phyloP scores from a whole-genome alignment of 2,888 invertebrate species.

The Meganola albula region DNA sequence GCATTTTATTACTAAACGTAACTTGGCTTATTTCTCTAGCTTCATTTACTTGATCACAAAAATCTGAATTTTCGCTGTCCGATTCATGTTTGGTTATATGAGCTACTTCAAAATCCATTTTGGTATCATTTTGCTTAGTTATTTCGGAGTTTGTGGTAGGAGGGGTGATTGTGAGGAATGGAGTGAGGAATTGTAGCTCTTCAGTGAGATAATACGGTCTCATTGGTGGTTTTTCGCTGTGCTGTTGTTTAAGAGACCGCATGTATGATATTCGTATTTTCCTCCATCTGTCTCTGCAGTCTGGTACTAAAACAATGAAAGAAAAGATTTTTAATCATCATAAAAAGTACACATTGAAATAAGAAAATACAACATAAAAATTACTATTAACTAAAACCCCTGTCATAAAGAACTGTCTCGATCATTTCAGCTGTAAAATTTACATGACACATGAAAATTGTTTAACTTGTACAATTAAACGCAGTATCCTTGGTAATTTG shows the following conservation, averaged over 20 bases:
- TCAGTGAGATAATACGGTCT: conserved; percentile 31
- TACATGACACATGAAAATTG: no score
- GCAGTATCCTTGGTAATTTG: no score
- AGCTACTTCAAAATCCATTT: conserved; percentile 14
- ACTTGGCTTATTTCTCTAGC: conserved; percentile 6
- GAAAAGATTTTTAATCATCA: background rate
- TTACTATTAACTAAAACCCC: no score
- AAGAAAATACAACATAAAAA: no score
- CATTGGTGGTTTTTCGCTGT: conserved; percentile 23
- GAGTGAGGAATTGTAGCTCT: conserved; percentile 28
- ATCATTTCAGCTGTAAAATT: no score
- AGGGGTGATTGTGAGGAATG: conserved; percentile 20
- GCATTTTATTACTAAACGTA: conserved; percentile 6
- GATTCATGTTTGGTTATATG: conserved; percentile 13
- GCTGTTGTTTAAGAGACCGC: conserved; percentile 29
- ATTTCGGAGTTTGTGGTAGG: conserved; percentile 7
- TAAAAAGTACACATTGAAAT: no score
- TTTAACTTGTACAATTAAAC: no score
- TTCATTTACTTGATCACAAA: conserved; percentile 8
- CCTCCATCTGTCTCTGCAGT: conserved; percentile 35
- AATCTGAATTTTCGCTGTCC: conserved; percentile 13
- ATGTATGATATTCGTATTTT: conserved; percentile 33
- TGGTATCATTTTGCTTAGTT: background rate
- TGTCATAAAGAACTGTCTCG: no score
- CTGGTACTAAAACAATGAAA: conserved; percentile 27